Base-by-base conservation (phyloP, 2,888 invertebrate genomes). In the Diabrotica balteata region DNA sequence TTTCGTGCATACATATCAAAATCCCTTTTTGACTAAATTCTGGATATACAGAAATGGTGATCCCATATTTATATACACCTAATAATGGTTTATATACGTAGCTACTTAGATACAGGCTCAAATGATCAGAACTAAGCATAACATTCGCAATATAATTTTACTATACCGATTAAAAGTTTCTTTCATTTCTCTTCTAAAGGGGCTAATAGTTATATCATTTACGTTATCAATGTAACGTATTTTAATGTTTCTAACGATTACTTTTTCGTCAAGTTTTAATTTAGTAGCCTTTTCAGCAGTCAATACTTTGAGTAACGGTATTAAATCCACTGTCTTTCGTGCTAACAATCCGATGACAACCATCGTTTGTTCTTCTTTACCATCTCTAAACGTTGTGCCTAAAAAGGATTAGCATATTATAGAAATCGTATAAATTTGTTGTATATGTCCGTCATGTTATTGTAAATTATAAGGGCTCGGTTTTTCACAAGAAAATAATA, bases 341-440 rank as follows among this genome's bases (percentile, higher is more conserved):
- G 91, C 88, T 82, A 96, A 88, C 55, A 97, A 94, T 0, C 98
- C 97, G 1, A 90, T 90, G 22, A 90, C 88, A 0, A 95, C 91
- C 90, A 97, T 95, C 0, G 93, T 90, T 5, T 89, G 86, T n/a
- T 86, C 84, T 75, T 89, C 87, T 17, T 90, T 88, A 1, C 92
- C 90, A 0, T 89, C 88, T 64, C 93, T 87, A 50, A 91, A 88
- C 0, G 93, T 90, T 11, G 94, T 88, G 0, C 93, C 80, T 80
- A 64, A 44, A 72, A 69, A 68, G 55, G 63, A 51, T 42, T 10
- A 53, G 42, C 42, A 8, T 32, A 42, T 53, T 22, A 10, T 11
- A 53, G 42, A 8, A 53, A 53, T 42, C 9, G 22, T 2, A 32
- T 32, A 32, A 17, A 17, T 17, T 17, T 17, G 17, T 17, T 17